Evolutionary conservation across 2,797 vertebrate species (phyloP).

Genomic region (Crenuchus spilurus): DNA sequence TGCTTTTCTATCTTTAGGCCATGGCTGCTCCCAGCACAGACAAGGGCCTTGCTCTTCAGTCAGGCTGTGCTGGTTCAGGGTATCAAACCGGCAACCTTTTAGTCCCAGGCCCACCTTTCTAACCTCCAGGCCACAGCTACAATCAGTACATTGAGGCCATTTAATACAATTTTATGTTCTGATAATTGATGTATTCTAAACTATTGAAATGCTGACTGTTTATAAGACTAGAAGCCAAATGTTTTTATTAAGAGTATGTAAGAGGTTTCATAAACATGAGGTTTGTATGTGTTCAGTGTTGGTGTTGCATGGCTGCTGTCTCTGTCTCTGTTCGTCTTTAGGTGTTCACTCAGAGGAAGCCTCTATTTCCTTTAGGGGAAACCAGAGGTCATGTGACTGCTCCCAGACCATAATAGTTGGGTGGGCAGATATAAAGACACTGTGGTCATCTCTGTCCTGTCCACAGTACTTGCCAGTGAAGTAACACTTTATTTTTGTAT

Average conservation of each 20-base stretch:
- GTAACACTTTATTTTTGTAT: conserved; percentile 39
- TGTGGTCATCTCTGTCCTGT: conserved; percentile 8
- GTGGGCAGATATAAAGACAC: conserved; percentile 9
- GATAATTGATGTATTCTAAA: too few relatives aligned
- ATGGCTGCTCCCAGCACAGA: too few relatives aligned
- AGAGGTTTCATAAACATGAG: not conserved
- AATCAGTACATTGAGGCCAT: too few relatives aligned
- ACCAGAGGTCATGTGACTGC: conserved; percentile 30
- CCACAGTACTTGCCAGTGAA: not conserved
- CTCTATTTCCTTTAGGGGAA: conserved; percentile 50
- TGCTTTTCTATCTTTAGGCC: too few relatives aligned
- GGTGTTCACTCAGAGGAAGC: conserved; percentile 43
- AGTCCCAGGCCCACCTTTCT: too few relatives aligned
- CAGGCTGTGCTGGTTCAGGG: too few relatives aligned
- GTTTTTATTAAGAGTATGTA: not conserved
- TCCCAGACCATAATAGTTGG: conserved; percentile 4
- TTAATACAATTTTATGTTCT: too few relatives aligned
- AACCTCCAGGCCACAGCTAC: too few relatives aligned
- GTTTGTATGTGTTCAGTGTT: not conserved
- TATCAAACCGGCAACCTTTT: too few relatives aligned
- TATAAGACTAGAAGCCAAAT: conserved; percentile 3
- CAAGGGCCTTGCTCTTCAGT: too few relatives aligned
- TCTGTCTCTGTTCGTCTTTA: conserved; percentile 23
- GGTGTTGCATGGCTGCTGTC: conserved; percentile 31
- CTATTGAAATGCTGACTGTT: too few relatives aligned